Evolutionary conservation across 2,113 vertebrate genomes (phyloP).

Genomic region (Thomomys bottae): DNA sequence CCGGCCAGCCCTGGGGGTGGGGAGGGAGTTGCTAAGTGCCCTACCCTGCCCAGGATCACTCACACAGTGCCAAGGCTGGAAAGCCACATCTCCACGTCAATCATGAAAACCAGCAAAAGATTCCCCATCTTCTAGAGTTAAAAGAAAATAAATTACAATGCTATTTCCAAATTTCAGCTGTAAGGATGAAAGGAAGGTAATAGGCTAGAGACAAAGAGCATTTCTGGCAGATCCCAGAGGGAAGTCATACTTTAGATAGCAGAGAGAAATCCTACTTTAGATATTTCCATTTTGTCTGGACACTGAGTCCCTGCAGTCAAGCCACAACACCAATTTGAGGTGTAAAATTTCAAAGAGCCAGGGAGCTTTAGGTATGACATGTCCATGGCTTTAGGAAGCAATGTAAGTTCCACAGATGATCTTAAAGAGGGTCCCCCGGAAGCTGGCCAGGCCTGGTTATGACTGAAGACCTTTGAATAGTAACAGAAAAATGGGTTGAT

Average conservation of each 20-base stretch:
- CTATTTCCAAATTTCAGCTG: no score
- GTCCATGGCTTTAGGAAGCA: not conserved
- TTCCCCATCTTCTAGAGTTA: not conserved
- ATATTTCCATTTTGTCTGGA: slow-evolving; percentile 6
- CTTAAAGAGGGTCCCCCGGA: not conserved
- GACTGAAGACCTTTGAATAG: not conserved
- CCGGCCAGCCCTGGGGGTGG: no score
- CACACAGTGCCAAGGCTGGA: no score
- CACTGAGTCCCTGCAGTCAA: not conserved
- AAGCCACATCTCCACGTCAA: not conserved
- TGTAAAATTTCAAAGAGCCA: not conserved
- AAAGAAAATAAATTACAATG: not conserved
- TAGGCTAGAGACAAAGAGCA: not conserved
- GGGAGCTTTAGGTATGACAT: slow-evolving; percentile 6
- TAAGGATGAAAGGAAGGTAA: not conserved
- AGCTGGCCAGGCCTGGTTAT: not conserved
- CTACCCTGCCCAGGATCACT: no score
- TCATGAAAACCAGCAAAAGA: not conserved
- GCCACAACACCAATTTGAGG: not conserved
- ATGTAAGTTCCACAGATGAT: not conserved
- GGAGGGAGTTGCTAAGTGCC: no score
- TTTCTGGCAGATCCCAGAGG: slow-evolving; percentile 16
- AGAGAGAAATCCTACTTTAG: slow-evolving; percentile 43
- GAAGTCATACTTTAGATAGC: slow-evolving; percentile 32
- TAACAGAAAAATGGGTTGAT: not conserved